phyloP scores from a whole-genome alignment of 2,113 vertebrate species.

The Marmota monax region DNA sequence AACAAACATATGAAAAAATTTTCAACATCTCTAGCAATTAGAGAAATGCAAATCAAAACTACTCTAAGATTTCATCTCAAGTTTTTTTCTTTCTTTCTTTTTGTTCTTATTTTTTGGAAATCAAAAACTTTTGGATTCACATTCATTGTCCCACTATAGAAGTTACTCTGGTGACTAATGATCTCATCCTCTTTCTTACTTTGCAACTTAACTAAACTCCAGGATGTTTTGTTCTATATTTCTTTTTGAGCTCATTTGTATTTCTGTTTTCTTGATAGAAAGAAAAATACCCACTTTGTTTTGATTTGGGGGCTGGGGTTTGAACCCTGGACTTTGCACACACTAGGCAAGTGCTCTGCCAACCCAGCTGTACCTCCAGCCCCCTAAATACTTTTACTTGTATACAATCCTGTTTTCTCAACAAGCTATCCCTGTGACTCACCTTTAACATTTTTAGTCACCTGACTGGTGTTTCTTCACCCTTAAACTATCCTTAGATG shows the following conservation, averaged over 20 bases:
- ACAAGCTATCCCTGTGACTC: neutral
- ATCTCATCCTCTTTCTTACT: neutral
- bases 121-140: slow-evolving; percentile 6
- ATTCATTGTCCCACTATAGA: neutral
- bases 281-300: neutral
- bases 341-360: no score
- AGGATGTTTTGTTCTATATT: neutral
- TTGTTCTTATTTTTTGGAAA: neutral
- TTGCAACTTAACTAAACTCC: neutral
- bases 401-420: neutral
- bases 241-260: neutral
- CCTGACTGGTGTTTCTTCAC: neutral
- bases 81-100: no score
- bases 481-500: neutral
- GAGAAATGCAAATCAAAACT: no score
- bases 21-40: no score
- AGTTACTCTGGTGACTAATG: neutral
- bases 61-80: no score
- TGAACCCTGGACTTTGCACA: no score
- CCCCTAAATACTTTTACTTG: neutral
- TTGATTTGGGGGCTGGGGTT: no score
- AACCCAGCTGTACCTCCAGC: no score
- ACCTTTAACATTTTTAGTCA: neutral
- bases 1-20: no score
- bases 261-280: neutral